phyloP scores from a whole-genome alignment of 2,797 vertebrate species.

The Pagetopsis macropterus region DNA sequence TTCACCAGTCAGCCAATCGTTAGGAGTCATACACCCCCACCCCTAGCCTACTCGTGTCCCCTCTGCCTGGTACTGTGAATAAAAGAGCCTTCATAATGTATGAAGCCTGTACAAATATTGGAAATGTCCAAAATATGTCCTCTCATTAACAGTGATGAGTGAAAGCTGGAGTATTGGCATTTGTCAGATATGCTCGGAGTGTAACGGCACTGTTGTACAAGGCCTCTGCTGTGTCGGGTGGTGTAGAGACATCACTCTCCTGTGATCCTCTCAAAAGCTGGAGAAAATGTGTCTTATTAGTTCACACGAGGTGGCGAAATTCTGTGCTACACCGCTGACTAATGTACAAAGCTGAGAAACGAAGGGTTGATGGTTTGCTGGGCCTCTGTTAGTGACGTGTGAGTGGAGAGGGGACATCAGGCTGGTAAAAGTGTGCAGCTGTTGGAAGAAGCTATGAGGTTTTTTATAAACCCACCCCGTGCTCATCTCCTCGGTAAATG shows the following conservation, averaged over 20 bases:
- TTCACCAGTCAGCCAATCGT: constrained; percentile 75
- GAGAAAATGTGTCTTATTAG: constrained; percentile 78
- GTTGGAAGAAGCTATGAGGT: constrained; percentile 59
- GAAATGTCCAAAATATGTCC: constrained; percentile 81
- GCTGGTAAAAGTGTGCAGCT: constrained; percentile 72
- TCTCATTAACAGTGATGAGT: constrained; percentile 82
- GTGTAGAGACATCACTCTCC: constrained; percentile 78
- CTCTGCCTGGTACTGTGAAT: constrained; percentile 51
- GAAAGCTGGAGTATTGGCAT: constrained; percentile 76
- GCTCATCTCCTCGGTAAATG: constrained; percentile 60
- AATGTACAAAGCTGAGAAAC: constrained; percentile 83
- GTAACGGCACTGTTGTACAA: constrained; percentile 81
- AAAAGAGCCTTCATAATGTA: constrained; percentile 70
- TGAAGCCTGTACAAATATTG: constrained; percentile 80
- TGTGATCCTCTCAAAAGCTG: constrained; percentile 73
- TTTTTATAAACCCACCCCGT: constrained; percentile 40
- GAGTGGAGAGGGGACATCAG: constrained; percentile 57
- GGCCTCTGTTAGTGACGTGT: constrained; percentile 66
- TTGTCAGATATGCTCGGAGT: constrained; percentile 75
- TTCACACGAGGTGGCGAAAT: constrained; percentile 85
- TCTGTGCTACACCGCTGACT: constrained; percentile 82
- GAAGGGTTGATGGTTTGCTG: constrained; percentile 71
- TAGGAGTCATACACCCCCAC: constrained; percentile 61
- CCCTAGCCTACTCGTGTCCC: constrained; percentile 59
- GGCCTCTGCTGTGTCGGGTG: constrained; percentile 80